Base-by-base conservation (phyloP, 2,888 invertebrate genomes). In the Noctua fimbriata region DNA sequence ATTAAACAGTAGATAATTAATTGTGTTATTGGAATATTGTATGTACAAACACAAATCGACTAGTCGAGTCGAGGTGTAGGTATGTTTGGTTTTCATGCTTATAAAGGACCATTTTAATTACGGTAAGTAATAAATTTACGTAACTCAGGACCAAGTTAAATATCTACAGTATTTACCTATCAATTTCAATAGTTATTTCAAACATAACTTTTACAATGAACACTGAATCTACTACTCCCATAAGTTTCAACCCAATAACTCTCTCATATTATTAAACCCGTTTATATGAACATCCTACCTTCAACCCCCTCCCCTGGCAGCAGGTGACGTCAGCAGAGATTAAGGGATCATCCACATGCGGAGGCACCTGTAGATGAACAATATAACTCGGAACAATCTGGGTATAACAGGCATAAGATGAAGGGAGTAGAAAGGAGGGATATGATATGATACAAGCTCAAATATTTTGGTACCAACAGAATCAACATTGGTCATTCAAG, bases 281-380 rank as follows among this genome's bases (percentile, higher is more conserved):
- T 55, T n/a, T 28, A 69, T 28, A 49, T 44, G 69, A 49, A 72
- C n/a, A 71, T 41, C 14, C 16, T 28, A 41, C 55, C 28, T 49
- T 21, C 49, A 58, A 28, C 60, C n/a, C 36, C 10, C n/a, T 24
- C 66, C 32, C 32, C 44, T 21, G 28, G 3, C 41, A 67, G 69
- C 72, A 49, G 49, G 58, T 55, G 82, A 55, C 65, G 83, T 78
- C 79, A 78, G 55, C 32, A 69, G 36, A 79, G 82, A 78, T 82
- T 78, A 82, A 24, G 49, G 79, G 72, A 69, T 82, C 73, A 73
- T 69, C 69, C 52, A 65, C 82, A 69, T 69, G 49, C 69, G 72
- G 36, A 58, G 72, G 69, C 72, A 73, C 82, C 82, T 78, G 83
- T 65, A 69, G 72, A 83, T 69, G 65, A 83, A 78, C 49, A 63